Evolutionary conservation across 2,113 vertebrate genomes (phyloP).

Genomic region (Apodemus sylvaticus): DNA sequence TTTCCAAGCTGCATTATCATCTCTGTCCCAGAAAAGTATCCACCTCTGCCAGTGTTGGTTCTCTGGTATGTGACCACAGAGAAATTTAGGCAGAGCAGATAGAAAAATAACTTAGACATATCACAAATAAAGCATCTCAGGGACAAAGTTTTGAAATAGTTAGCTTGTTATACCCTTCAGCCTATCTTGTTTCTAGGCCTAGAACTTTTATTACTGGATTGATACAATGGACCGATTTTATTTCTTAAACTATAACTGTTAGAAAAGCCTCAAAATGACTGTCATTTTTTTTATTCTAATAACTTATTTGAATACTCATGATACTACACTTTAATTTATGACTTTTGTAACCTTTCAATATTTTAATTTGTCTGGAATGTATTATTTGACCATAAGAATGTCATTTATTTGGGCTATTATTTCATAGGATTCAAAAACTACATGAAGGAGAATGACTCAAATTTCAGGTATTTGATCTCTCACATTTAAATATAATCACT

Average conservation of each 20-base stretch:
- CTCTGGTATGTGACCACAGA: constrained; percentile 72
- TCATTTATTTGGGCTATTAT: not conserved
- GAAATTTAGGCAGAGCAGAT: constrained; percentile 42
- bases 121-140: constrained; percentile 40
- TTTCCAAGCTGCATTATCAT: constrained; percentile 30
- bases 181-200: constrained; percentile 47
- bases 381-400: not conserved
- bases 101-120: constrained; percentile 41
- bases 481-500: not conserved
- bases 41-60: not conserved
- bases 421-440: not conserved
- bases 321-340: not conserved
- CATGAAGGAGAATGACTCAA: not conserved
- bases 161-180: constrained; percentile 37
- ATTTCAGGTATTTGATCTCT: not conserved
- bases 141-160: constrained; percentile 52
- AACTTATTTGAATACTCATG: not conserved
- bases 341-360: not conserved
- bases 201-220: constrained; percentile 31
- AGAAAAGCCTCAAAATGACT: not conserved
- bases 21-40: constrained; percentile 54
- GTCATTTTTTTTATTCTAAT: not conserved
- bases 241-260: not conserved
- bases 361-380: not conserved
- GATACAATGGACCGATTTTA: not conserved